Base-by-base conservation (phyloP, 1,140 invertebrate species). In the Zophobas morio region DNA sequence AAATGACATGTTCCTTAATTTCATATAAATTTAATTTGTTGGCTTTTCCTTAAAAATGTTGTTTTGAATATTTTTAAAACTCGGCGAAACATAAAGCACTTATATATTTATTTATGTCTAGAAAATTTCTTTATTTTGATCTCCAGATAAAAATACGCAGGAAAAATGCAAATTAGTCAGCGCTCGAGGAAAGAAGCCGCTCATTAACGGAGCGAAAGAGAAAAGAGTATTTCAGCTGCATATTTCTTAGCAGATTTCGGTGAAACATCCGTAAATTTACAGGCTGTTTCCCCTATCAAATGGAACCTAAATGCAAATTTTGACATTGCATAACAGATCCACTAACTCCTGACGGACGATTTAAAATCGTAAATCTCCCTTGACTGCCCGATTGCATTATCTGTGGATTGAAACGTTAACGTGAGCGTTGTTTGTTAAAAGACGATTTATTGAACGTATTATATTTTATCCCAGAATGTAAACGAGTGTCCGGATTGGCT, bases 401-500 rank as follows among this genome's bases (percentile, higher is more conserved):
- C 20, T 46, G 42, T 60, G 37, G 35, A 35, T 60, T 35, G 35
- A 60, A 56, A 20, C 20, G 20, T 20, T 20, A 20, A 20, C 20
- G 6, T 56, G 54, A 34, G 34, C 34, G 56, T 60, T 60, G 60
- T 66, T 66, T 66, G 60, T 42, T 66, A 66, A 34, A 42, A 66
- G 60, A 66, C 60, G 60, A 66, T 66, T 66, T 66, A 66, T 66
- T 66, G 60, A 66, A 37, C 60, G 60, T 33, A 60, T 39, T 60
- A 60, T 60, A 60, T 35, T 66, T 66, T 66, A 40, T 5, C 33
- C 1, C 33, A 1, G 34, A 36, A 63, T 63, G 57, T 63, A 63
- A 63, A 63, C 57, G 57, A 63, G 6, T 39, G 57, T 63, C 57
- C 35, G 57, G 33, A 56, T 63, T 63, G 57, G 54, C 54, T 6